Conservation (phyloP, 2,888 invertebrate species). For the Yponomeuta malinellus region DNA sequence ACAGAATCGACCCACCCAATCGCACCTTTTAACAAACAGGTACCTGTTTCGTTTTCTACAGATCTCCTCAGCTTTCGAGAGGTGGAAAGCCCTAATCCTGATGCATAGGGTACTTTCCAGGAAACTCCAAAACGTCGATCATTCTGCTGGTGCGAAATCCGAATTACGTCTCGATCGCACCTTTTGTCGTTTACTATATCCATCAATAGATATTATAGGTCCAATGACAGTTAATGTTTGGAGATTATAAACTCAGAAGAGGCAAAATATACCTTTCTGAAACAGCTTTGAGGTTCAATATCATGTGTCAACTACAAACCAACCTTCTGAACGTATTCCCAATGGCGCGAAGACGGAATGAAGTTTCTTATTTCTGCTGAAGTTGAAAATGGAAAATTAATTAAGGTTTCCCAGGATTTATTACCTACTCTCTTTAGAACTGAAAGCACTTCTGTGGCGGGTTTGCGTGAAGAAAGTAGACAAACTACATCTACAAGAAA, state of each 20-base stretch:
- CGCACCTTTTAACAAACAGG: background rate
- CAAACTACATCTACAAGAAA: background rate
- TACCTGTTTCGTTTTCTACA: background rate
- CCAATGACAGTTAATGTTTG: too few relatives aligned
- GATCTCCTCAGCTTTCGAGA: background rate
- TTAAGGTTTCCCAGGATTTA: background rate
- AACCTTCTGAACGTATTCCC: too few relatives aligned
- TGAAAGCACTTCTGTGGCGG: background rate
- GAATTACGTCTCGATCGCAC: too few relatives aligned
- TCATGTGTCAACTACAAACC: too few relatives aligned
- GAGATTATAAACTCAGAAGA: too few relatives aligned
- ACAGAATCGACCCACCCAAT: background rate
- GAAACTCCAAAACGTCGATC: background rate
- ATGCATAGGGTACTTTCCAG: background rate
- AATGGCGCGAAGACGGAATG: background rate
- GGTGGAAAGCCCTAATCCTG: background rate
- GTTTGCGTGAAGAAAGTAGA: background rate
- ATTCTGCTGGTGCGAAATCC: too few relatives aligned
- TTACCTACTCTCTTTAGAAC: background rate
- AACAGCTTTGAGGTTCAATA: too few relatives aligned
- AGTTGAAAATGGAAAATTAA: background rate
- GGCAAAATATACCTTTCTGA: too few relatives aligned
- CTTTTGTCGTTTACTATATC: too few relatives aligned
- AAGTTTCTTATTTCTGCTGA: background rate
- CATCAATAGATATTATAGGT: too few relatives aligned